phyloP scores from a whole-genome alignment of 1,140 invertebrate species.

The Drusus annulatus region DNA sequence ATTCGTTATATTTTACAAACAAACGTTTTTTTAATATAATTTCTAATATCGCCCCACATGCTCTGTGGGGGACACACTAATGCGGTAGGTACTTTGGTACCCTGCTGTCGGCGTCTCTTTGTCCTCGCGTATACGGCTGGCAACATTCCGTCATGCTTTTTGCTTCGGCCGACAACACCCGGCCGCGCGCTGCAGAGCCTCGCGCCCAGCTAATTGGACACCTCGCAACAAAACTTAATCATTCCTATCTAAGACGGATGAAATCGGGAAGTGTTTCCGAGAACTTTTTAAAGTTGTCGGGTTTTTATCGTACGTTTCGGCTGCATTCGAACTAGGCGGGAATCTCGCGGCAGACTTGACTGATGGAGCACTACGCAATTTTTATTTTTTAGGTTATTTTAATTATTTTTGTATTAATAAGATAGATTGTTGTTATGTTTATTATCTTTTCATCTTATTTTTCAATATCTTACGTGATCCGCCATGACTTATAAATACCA shows the following conservation, averaged over 20 bases:
- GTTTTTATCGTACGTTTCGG: not conserved
- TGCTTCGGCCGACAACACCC: slow-evolving; percentile 45
- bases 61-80: not conserved
- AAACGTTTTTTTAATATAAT: not conserved
- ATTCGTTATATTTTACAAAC: too few species aligned
- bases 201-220: not conserved
- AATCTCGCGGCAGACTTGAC: slow-evolving; percentile 35
- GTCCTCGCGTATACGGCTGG: slow-evolving; percentile 30
- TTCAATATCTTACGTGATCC: too few species aligned
- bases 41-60: not conserved
- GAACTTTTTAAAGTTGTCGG: not conserved
- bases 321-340: not conserved
- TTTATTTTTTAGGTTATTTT: not conserved
- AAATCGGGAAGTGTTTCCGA: not conserved
- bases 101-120: slow-evolving; percentile 53
- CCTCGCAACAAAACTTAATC: not conserved
- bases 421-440: too few species aligned
- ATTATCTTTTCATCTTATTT: too few species aligned
- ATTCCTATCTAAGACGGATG: not conserved
- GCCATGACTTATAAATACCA: too few species aligned
- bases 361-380: slow-evolving; percentile 29
- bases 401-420: too few species aligned
- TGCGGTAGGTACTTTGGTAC: not conserved
- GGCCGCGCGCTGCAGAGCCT: slow-evolving; percentile 15
- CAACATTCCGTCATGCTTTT: slow-evolving; percentile 59